phyloP scores from a whole-genome alignment of 2,113 vertebrate genomes.

The Falco punctatus region DNA sequence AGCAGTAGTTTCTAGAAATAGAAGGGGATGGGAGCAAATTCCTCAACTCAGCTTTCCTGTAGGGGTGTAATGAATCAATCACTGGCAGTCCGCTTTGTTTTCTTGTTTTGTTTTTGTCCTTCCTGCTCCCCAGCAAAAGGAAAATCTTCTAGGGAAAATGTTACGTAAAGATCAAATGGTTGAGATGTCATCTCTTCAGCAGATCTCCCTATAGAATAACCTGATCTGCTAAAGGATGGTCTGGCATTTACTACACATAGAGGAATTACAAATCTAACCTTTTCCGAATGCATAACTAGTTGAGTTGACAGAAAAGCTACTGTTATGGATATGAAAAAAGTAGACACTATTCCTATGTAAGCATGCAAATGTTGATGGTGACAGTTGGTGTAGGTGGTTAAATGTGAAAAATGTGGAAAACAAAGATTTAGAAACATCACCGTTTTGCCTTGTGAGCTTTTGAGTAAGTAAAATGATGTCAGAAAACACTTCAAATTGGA shows the following conservation, averaged over 20 bases:
- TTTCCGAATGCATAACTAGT: not conserved
- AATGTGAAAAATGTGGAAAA: not conserved
- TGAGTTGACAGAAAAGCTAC: not conserved
- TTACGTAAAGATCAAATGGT: not conserved
- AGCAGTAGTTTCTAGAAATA: constrained; percentile 9
- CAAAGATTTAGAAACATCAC: not conserved
- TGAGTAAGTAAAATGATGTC: not conserved
- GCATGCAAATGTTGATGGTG: not conserved
- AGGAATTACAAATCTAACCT: not conserved
- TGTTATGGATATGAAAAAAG: not conserved
- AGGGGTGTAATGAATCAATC: constrained; percentile 34
- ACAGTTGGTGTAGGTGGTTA: not conserved
- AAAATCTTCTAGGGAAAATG: constrained; percentile 9
- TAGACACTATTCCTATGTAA: not conserved
- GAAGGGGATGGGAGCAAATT: constrained; percentile 8
- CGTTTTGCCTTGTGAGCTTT: not conserved
- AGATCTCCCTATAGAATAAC: not conserved
- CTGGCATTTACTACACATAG: not conserved
- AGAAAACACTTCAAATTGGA: not conserved
- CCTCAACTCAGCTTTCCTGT: constrained; percentile 13
- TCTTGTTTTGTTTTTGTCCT: constrained; percentile 32
- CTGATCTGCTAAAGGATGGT: not conserved
- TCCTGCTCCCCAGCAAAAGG: not conserved
- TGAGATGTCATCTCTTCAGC: not conserved
- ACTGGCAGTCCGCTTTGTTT: not conserved